phyloP scores from a whole-genome alignment of 2,888 invertebrate species.

The Drosophila antonietae region DNA sequence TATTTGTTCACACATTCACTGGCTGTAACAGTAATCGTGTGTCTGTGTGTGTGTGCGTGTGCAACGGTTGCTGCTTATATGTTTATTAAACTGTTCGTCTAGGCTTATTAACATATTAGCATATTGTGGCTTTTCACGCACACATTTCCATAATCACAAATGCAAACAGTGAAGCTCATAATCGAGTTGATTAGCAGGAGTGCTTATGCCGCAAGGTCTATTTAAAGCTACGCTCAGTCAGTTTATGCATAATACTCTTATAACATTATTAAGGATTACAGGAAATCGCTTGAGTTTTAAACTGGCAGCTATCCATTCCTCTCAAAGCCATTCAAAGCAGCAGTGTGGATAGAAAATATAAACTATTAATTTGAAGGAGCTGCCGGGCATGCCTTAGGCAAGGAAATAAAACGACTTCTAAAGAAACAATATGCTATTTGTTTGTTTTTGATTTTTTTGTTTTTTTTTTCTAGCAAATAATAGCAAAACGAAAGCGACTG shows the following conservation, averaged over 20 bases:
- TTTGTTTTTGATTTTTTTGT: constrained; percentile 22
- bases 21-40: constrained; percentile 9
- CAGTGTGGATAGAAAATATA: constrained; percentile 12
- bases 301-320: neutral
- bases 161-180: constrained; percentile 44
- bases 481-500: constrained; percentile 37
- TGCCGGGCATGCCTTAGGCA: constrained; percentile 25
- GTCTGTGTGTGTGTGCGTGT: constrained; percentile 13
- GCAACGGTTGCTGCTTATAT: constrained; percentile 43
- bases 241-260: constrained; percentile 19
- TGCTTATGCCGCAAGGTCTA: constrained; percentile 36
- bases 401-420: constrained; percentile 33
- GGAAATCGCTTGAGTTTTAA: constrained; percentile 5
- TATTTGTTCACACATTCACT: constrained; percentile 71
- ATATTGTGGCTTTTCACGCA: constrained; percentile 63
- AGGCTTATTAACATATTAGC: constrained; percentile 64
- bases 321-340: neutral
- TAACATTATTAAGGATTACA: neutral
- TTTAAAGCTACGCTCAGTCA: constrained; percentile 31
- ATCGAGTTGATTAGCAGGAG: constrained; percentile 71
- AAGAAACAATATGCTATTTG: constrained; percentile 37
- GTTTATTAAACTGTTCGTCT: constrained; percentile 62
- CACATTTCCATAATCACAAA: constrained; percentile 54
- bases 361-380: constrained; percentile 28
- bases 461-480: constrained; percentile 28